Evolutionary conservation across 2,888 invertebrate genomes (phyloP).

Genomic region (Baronia brevicornis): DNA sequence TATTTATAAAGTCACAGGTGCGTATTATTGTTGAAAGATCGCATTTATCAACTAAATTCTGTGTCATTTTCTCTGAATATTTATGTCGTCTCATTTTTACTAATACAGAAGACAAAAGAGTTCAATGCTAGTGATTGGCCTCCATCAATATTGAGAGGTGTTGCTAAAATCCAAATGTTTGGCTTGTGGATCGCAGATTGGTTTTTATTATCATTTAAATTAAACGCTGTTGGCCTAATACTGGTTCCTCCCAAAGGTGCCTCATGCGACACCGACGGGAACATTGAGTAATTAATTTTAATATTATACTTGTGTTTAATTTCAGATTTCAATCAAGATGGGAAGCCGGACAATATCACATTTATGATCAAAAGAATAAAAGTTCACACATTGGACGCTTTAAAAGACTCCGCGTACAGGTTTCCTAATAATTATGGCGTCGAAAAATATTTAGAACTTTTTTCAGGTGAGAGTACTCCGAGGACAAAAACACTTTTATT

Average conservation of each 20-base stretch:
- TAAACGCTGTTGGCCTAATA: too few relatives aligned
- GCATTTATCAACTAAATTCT: too few relatives aligned
- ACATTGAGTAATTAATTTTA: conserved; percentile 1
- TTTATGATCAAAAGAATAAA: conserved; percentile 98
- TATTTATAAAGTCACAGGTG: conserved; percentile 90
- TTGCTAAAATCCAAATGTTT: too few relatives aligned
- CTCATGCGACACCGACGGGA: too few relatives aligned
- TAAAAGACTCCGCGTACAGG: conserved; percentile 90
- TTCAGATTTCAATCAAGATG: conserved; percentile 94
- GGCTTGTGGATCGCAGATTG: too few relatives aligned
- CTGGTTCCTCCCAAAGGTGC: too few relatives aligned
- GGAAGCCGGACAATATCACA: conserved; percentile 92
- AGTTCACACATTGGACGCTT: conserved; percentile 90
- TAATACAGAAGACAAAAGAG: too few relatives aligned
- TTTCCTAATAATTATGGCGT: conserved; percentile 98
- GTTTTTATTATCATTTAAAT: too few relatives aligned
- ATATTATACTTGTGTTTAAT: conserved; percentile 16
- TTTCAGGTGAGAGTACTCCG: conserved; percentile 82
- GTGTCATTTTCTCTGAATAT: too few relatives aligned
- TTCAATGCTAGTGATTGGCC: too few relatives aligned
- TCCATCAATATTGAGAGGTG: too few relatives aligned
- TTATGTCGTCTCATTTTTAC: too few relatives aligned
- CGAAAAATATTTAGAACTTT: conserved; percentile 97
- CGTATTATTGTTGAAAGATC: conserved; percentile 30
- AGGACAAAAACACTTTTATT: conserved; percentile 3